Evolutionary conservation across 2,888 invertebrate genomes (phyloP), one percentile per base, ranked within the genome.

Genomic region (Ommatoiulus sabulosus): DNA sequence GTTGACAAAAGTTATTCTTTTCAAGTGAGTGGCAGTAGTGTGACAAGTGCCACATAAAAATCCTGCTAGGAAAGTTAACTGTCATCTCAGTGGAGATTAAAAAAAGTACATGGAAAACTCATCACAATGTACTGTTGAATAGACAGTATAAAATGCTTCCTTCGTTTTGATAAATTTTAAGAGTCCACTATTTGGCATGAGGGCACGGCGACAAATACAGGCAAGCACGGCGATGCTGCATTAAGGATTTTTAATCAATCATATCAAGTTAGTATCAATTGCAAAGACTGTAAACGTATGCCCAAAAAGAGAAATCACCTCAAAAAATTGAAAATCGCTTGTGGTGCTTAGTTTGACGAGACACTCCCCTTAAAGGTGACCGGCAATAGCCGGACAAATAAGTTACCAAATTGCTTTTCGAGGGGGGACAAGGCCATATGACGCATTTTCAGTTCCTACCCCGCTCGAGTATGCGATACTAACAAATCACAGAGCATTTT

Each of bases 241-340:
- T 15, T 57, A 57, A 57, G 57, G 57, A 57, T 57, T 57, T 57
- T 57, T 57, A 57, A 57, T 57, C 57, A 57, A 57, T 57, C 57
- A 57, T 57, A 57, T 57, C 57, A 57, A 57, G 57, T 57, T 57
- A 57, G 57, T 57, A 57, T 57, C 57, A 57, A 57, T 57, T 57
- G 57, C 57, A 57, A 57, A 57, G 57, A 57, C 17, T 57, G 57
- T 57, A 57, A 57, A 57, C 57, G 57, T 57, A 57, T 57, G 57
- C 57, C 57, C 57, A 57, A 57, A 57, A 57, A 57, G 57, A 57
- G 57, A 57, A 57, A 57, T 57, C 57, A 57, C 57, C 57, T 57
- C 57, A 57, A 57, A 57, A 35, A 57, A 57, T 57, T 17, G 17
- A 57, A 17, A 57, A 57, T 17, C 17, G 15, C 57, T 57, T 57